Evolutionary conservation across 2,888 invertebrate species (phyloP).

Genomic region (Torymus texanus): DNA sequence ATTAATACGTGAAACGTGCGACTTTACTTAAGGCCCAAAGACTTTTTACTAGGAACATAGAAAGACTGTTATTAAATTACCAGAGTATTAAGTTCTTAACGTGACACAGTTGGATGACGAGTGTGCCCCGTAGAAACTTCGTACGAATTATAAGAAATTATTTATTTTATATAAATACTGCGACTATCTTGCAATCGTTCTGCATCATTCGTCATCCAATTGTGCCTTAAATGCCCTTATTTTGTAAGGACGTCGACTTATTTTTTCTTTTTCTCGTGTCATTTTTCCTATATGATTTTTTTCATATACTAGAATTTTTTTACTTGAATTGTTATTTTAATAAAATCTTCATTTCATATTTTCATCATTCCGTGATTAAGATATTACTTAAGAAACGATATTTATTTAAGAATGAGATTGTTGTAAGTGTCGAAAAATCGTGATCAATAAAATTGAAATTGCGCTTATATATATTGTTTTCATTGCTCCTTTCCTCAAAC

Average conservation of each 20-base stretch:
- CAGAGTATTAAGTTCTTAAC: slow-evolving; percentile 49
- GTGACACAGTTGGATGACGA: slow-evolving; percentile 41
- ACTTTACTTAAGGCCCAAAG: slow-evolving; percentile 46
- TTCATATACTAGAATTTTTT: slow-evolving; percentile 9
- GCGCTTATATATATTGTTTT: slow-evolving; percentile 17
- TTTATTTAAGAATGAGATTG: slow-evolving; percentile 38
- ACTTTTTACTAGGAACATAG: slow-evolving; percentile 49
- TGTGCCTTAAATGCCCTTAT: slow-evolving; percentile 35
- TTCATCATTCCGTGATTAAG: slow-evolving; percentile 46
- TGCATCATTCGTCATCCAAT: slow-evolving; percentile 39
- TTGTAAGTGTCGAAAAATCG: slow-evolving; percentile 37
- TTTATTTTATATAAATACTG: slow-evolving; percentile 50
- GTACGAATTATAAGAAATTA: slow-evolving; percentile 40
- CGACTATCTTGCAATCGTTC: slow-evolving; percentile 26
- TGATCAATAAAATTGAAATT: slow-evolving; percentile 52
- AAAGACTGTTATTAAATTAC: slow-evolving; percentile 55
- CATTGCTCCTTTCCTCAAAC: slow-evolving; percentile 13
- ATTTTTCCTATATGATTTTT: slow-evolving; percentile 1
- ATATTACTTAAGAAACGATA: slow-evolving; percentile 14
- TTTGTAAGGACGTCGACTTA: slow-evolving; percentile 17
- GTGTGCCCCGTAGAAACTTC: slow-evolving; percentile 33
- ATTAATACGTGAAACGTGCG: slow-evolving; percentile 80
- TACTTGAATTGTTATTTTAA: slow-evolving; percentile 15
- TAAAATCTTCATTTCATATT: slow-evolving; percentile 32
- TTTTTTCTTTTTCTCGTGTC: background rate